Base-by-base conservation (phyloP, 1,140 invertebrate species). In the Pachypeltis micranthus region DNA sequence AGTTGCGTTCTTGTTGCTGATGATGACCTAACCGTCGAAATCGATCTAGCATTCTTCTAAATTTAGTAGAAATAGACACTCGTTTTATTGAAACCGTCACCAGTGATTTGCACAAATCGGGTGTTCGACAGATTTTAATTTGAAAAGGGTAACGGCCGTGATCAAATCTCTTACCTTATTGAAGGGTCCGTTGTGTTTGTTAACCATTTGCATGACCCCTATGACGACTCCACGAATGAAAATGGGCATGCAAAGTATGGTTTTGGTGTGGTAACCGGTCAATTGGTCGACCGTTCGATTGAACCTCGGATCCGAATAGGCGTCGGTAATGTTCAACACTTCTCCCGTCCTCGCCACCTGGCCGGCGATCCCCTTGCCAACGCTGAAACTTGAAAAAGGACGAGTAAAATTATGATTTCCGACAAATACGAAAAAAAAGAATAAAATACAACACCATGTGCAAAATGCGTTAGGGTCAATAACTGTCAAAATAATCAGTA, bases 171-270 rank as follows among this genome's bases (percentile, higher is more conserved):
- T 51, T 61, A 74, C 74, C 69, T 81, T 82, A 14, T 79, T 86
- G 70, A 91, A 91, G 24, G 72, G 71, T 1, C 84, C 85, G 29
- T 77, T 74, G 24, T 81, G 74, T 73, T 91, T 91, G 71, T 91
- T 91, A 0, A 91, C 87, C 88, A 92, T 91, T 75, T 93, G 89
- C 2, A 93, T 86, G 1, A 93, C 88, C 7, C 88, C 89, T 58
- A 90, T 88, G 10, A 90, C 81, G 65, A 78, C 78, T 19, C 82
- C 82, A 64, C 86, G 75, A 55, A 89, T 89, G 71, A 85, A 83
- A 55, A 93, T 88, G 0, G 90, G 90, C 88, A 92, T 91, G 71
- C 90, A 91, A 0, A 93, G 77, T 39, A 92, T 89, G 14, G 81
- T 83, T 67, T 79, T 78, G 2, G 88, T 91, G 65, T 78, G 80